These are phyloP conservation scores for Cerastoderma edule DNA, from an alignment of 2,888 invertebrate genomes.

Conservation along the genomic window DNA sequence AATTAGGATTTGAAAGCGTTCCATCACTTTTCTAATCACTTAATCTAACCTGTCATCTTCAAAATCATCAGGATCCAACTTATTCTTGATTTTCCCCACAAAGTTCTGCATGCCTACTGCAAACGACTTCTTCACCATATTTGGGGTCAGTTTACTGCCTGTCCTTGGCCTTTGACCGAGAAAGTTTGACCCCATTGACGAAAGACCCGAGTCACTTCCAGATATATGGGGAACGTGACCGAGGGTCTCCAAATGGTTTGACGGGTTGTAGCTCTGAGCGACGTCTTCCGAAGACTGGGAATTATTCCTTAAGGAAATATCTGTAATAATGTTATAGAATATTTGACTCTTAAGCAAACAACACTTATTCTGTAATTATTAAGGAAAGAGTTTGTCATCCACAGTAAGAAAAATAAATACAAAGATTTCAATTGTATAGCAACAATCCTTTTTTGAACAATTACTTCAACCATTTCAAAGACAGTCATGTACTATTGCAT, in stretches of 20 bases:
- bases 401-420: too few relatives aligned
- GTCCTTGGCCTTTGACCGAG: conserved; percentile 53
- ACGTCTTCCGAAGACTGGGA: conserved; percentile 55
- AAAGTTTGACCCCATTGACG: conserved; percentile 47
- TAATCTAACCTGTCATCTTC: conserved; percentile 86
- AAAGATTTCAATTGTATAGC: too few relatives aligned
- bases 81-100: conserved; percentile 85
- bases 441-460: too few relatives aligned
- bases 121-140: conserved; percentile 90
- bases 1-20: too few relatives aligned
- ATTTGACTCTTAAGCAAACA: too few relatives aligned
- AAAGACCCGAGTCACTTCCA: conserved; percentile 71
- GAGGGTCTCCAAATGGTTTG: conserved; percentile 34
- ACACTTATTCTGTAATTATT: too few relatives aligned
- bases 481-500: too few relatives aligned
- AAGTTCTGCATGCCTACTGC: conserved; percentile 92
- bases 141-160: conserved; percentile 53
- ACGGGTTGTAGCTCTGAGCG: conserved; percentile 16
- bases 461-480: too few relatives aligned
- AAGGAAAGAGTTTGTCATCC: too few relatives aligned
- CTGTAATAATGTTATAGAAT: too few relatives aligned
- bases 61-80: conserved; percentile 71
- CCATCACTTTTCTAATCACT: background rate
- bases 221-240: conserved; percentile 44
- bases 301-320: conserved; percentile 39